Conservation (phyloP, 2,888 invertebrate genomes). For the Cancer borealis region DNA sequence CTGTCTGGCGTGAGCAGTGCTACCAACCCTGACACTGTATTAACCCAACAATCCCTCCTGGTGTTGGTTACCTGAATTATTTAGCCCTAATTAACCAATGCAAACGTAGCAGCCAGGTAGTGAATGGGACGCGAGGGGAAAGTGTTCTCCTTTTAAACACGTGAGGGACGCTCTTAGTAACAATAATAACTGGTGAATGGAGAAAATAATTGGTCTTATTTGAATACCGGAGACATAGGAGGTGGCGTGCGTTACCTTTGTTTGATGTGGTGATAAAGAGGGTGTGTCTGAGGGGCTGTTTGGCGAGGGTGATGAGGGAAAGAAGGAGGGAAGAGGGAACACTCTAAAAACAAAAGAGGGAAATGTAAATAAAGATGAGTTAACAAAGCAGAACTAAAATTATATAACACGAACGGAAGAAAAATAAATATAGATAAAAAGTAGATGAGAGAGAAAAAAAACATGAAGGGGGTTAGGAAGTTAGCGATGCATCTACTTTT, state of each 20-base stretch:
- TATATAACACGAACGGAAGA: background rate
- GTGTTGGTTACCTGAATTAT: background rate
- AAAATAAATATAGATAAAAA: background rate
- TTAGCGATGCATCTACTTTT: background rate
- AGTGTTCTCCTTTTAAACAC: background rate
- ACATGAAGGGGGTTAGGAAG: background rate
- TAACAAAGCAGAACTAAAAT: background rate
- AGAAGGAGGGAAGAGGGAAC: background rate
- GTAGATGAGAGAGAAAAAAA: background rate
- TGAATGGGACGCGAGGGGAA: background rate
- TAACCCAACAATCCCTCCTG: background rate
- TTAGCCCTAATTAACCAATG: conserved; percentile 27
- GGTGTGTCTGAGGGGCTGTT: background rate
- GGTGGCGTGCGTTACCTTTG: background rate
- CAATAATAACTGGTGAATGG: background rate
- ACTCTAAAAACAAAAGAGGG: background rate
- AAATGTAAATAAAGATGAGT: background rate
- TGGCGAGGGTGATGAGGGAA: background rate
- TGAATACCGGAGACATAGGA: background rate
- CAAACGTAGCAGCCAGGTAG: background rate
- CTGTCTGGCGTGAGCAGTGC: conserved; percentile 21
- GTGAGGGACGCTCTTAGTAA: background rate
- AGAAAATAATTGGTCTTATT: background rate
- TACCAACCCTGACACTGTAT: background rate
- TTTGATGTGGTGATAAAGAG: background rate